Percentiles rank a stretch among this genome's conserved stretches.
phyloP scores from a whole-genome alignment of 2,797 vertebrate genomes.

The Amblyraja radiata region DNA sequence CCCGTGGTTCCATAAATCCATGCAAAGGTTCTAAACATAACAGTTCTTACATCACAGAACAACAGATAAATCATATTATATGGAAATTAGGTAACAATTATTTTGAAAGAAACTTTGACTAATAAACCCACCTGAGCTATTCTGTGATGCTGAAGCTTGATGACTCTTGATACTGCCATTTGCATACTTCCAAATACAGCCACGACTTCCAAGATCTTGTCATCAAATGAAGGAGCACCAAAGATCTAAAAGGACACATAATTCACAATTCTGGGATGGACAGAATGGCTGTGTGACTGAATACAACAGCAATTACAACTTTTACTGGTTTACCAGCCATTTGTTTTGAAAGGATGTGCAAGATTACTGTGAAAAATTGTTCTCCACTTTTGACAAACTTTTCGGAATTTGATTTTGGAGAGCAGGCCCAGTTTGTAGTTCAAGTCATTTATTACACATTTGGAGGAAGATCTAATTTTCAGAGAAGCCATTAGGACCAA shows the following conservation, averaged over 20 bases:
- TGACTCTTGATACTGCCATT: conserved; percentile 95
- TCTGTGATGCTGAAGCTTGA: conserved; percentile 93
- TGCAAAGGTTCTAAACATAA: background rate
- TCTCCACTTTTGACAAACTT: too few species aligned
- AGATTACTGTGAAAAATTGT: background rate
- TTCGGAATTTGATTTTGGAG: background rate
- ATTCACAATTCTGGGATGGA: background rate
- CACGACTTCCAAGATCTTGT: conserved; percentile 94
- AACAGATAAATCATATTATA: background rate
- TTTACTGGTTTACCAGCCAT: background rate
- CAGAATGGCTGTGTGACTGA: background rate
- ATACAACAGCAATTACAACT: background rate
- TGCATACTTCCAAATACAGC: conserved; percentile 96
- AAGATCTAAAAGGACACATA: conserved; percentile 74
- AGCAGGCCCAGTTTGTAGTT: background rate
- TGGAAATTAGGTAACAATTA: background rate
- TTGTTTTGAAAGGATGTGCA: too few species aligned
- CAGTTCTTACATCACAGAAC: background rate
- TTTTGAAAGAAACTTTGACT: background rate
- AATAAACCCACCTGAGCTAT: conserved; percentile 80
- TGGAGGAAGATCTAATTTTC: background rate
- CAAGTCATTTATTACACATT: background rate
- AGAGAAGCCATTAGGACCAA: background rate
- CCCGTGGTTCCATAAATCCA: background rate
- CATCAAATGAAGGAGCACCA: conserved; percentile 91